Percentiles rank a stretch among this genome's conserved stretches.
Evolutionary conservation across 2,113 vertebrate genomes (phyloP).

Genomic region (Butorides virescens): DNA sequence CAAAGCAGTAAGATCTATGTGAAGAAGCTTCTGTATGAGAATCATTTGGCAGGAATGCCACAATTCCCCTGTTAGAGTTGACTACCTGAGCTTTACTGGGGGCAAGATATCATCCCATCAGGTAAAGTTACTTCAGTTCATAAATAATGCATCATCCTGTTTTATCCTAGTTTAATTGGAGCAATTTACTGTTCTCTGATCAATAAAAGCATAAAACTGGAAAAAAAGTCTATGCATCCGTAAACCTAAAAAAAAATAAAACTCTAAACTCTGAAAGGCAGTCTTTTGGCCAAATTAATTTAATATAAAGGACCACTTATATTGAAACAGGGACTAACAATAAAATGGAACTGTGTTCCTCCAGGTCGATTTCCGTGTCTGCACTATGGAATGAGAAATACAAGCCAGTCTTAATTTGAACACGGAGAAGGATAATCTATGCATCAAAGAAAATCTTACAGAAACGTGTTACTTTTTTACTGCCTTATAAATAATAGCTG

Average conservation of each 20-base stretch:
- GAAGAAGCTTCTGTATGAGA: background rate
- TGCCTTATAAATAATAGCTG: background rate
- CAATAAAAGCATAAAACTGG: conserved; percentile 34
- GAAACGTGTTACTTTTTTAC: background rate
- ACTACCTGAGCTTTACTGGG: background rate
- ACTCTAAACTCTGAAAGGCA: background rate
- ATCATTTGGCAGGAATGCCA: background rate
- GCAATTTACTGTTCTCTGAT: conserved; percentile 31
- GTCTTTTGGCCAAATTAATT: background rate
- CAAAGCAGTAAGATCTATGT: background rate
- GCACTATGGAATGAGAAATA: background rate
- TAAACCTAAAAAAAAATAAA: background rate
- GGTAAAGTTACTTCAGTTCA: background rate
- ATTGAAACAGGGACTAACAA: background rate
- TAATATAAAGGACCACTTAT: background rate
- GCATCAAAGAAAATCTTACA: background rate
- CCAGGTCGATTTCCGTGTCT: background rate
- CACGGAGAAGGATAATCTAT: background rate
- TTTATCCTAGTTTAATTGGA: conserved; percentile 8
- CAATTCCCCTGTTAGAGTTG: background rate
- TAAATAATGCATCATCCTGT: conserved; percentile 16
- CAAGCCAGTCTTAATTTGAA: background rate
- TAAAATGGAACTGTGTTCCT: background rate
- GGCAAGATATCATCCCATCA: background rate
- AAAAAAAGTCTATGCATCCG: background rate